Conservation (phyloP, 2,888 invertebrate species). For the Thumatha senex region DNA sequence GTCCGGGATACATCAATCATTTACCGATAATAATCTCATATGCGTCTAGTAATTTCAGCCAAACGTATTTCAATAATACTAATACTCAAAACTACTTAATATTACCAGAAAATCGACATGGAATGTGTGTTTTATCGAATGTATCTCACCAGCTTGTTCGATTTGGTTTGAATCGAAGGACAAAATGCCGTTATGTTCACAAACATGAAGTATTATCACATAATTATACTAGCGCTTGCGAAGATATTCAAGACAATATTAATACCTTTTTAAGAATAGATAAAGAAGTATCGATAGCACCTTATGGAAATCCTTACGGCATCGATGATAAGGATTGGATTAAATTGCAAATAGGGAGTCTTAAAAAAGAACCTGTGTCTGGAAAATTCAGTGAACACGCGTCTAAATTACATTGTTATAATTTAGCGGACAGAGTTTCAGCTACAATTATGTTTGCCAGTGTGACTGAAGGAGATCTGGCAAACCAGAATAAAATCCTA, state of each 20-base stretch:
- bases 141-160: conserved; percentile 56
- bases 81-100: conserved; percentile 32
- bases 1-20: conserved; percentile 88
- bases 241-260: conserved; percentile 55
- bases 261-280: conserved; percentile 42
- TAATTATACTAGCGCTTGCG: conserved; percentile 54
- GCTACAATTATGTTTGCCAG: conserved; percentile 56
- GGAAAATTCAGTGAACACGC: conserved; percentile 50
- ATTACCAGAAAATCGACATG: conserved; percentile 65
- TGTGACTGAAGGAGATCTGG: conserved; percentile 40
- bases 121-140: conserved; percentile 66
- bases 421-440: conserved; percentile 57
- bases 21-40: conserved; percentile 84
- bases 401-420: conserved; percentile 57
- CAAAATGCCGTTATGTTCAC: conserved; percentile 65
- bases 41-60: conserved; percentile 54
- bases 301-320: conserved; percentile 62
- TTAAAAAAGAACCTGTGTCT: conserved; percentile 39
- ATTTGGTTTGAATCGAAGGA: conserved; percentile 77
- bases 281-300: conserved; percentile 50
- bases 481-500: conserved; percentile 52
- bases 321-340: conserved; percentile 62
- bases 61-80: conserved; percentile 55
- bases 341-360: conserved; percentile 30
- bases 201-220: conserved; percentile 17